Base-by-base conservation (phyloP, 2,888 invertebrate genomes). In the Synanthedon vespiformis region DNA sequence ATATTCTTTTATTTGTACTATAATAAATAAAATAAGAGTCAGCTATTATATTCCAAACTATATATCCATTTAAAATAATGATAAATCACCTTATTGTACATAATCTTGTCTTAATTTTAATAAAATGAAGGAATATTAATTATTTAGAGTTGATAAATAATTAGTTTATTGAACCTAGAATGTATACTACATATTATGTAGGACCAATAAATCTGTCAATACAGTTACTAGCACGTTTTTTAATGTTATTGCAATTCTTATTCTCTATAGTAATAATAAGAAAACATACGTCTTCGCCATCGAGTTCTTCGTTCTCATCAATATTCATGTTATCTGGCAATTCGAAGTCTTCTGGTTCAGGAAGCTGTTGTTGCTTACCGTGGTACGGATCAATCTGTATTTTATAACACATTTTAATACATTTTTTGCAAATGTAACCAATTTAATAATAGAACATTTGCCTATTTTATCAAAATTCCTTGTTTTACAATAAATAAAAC, bases 311-410 rank as follows among this genome's bases (percentile, higher is more conserved):
- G 88, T 91, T 60, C 83, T 92, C 94, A 65, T 96, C 95, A 14
- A 95, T 79, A 60, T 95, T 91, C 62, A 96, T 86, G 74, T 97
- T 93, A 48, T 97, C 96, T 0, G 96, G 96, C 56, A 97, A 78
- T 67, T 97, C 96, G 76, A 97, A 91, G 51, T 93, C 91, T 75
- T 97, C 95, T 0, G 95, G 93, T 68, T 96, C 95, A 0, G 93
- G 93, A 11, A 92, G 89, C 49, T 92, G 92, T 61, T 92, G 91
- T 57, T 93, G 89, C 52, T 95, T 91, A 44, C 95, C 94, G 68
- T 95, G 94, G 68, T 94, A 93, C 1, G 94, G 93, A 88, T 97
- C 93, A 51, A 91, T 82, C 88, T 87, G 52, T 40, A 61, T 34
- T 34, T 34, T 34, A 34, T 10, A 34, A 34, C 2, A 6, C 6